Percentiles rank a stretch among this genome's conserved stretches.
Conservation (phyloP, 1,140 invertebrate genomes). For the Lordiphosa collinella region DNA sequence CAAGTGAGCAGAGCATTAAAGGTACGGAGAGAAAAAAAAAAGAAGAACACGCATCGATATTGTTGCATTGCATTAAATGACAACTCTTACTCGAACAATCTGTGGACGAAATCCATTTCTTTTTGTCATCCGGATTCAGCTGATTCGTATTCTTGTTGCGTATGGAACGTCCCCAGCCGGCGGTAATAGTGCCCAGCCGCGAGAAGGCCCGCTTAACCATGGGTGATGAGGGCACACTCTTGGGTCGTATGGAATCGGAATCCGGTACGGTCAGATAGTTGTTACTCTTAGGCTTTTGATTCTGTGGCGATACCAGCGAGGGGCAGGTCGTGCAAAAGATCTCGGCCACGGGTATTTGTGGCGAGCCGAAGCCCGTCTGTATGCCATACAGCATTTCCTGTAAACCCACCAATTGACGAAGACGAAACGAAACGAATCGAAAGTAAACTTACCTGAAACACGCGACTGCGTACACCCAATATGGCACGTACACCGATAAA, state of each 20-base stretch:
- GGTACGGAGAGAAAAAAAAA: conserved; percentile 44
- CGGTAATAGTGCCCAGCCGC: conserved; percentile 91
- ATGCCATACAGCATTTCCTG: conserved; percentile 98
- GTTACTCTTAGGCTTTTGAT: conserved; percentile 90
- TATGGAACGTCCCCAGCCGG: conserved; percentile 93
- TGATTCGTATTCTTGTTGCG: conserved; percentile 86
- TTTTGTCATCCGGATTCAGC: conserved; percentile 90
- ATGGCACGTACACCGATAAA: conserved; percentile 95
- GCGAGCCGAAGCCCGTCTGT: conserved; percentile 95
- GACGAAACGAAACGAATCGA: background rate
- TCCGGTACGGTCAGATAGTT: conserved; percentile 93
- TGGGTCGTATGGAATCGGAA: conserved; percentile 85
- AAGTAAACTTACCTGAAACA: conserved; percentile 66
- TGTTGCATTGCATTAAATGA: conserved; percentile 68
- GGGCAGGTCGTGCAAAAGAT: conserved; percentile 92
- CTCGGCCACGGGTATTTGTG: conserved; percentile 94
- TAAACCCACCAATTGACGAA: background rate
- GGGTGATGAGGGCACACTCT: conserved; percentile 96
- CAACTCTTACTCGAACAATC: conserved; percentile 91
- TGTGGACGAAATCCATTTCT: conserved; percentile 94
- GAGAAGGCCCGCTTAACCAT: conserved; percentile 96
- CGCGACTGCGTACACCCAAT: conserved; percentile 87
- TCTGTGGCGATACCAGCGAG: conserved; percentile 89
- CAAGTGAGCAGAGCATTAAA: too few relatives aligned
- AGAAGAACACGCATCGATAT: conserved; percentile 78